phyloP scores from a whole-genome alignment of 92 coral and sea anemone species.

The Paragorgia papillata region DNA sequence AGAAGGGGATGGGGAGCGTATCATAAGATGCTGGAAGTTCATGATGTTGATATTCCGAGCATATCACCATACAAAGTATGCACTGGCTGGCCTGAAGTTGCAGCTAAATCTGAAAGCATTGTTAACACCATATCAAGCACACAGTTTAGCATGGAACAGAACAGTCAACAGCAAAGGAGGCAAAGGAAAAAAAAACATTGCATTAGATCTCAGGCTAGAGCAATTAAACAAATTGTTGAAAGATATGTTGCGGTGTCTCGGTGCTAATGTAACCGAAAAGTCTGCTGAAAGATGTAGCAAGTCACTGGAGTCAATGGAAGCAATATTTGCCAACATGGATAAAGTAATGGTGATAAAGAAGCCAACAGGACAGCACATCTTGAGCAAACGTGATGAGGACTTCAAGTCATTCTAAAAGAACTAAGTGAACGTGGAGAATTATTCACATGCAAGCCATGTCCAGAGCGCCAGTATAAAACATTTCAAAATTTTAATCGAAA shows the following conservation, averaged over 20 bases:
- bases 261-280: too few relatives aligned
- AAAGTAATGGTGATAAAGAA: conserved; percentile 5
- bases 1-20: conserved; percentile 62
- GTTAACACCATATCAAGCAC: conserved; percentile 56
- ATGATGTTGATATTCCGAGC: conserved; percentile 48
- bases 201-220: conserved; percentile 60
- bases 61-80: conserved; percentile 58
- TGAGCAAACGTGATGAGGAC: conserved; percentile 11
- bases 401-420: conserved; percentile 1
- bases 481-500: conserved; percentile 23
- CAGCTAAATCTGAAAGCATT: conserved; percentile 37
- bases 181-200: conserved; percentile 58
- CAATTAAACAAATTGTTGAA: conserved; percentile 53
- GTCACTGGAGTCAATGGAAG: neutral
- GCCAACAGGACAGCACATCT: conserved; percentile 22
- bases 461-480: conserved; percentile 2
- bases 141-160: conserved; percentile 63
- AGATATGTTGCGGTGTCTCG: too few relatives aligned
- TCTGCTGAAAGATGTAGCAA: neutral
- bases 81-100: conserved; percentile 54
- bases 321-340: neutral
- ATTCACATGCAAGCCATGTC: conserved; percentile 11
- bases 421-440: conserved; percentile 27
- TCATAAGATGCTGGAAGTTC: too few relatives aligned
- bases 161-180: conserved; percentile 68